Evolutionary conservation across 2,888 invertebrate genomes (phyloP), one percentile per base, ranked within the genome.

Genomic region (Drosophila algonquin): DNA sequence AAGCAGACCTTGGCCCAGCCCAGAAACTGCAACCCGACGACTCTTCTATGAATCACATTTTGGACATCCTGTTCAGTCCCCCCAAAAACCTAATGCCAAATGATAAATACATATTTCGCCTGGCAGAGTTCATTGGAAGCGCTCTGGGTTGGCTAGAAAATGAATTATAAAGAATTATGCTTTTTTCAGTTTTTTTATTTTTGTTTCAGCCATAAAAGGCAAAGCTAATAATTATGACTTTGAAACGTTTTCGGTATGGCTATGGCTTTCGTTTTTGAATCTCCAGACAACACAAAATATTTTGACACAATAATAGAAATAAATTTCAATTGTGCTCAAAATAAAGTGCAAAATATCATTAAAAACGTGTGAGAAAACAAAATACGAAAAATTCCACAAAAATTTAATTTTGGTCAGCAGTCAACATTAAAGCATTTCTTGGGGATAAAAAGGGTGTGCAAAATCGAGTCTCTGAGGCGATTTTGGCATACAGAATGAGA

Each of bases 111-210:
- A 2, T 18, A 18, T 18, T 45, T 53, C 16, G 32, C 52, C 78
- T 74, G 83, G 72, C 80, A 75, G 77, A 85, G 81, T 85, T 85
- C 85, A 77, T 69, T 77, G 85, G 85, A 85, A 89, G 48, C 72
- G 70, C 59, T 40, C 14, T 6, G 40, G 40, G 14, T 40, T 40
- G 73, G 75, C 79, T 61, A 76, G 73, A 67, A 59, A 76, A 79
- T 79, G 76, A 87, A 81, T 89, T 85, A 89, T 81, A 71, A 73
- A 79, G 85, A 89, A 85, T 85, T 80, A 48, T n/a, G 30, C 62
- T 65, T 40, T 65, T 30, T 71, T 50, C 52, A 58, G 35, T 62
- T 48, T 1, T 40, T 59, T 47, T 58, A 32, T 67, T 67, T 63
- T 24, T 58, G 27, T n/a, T 5, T 40, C 57, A 51, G 54, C 85